Percentiles rank a stretch among this genome's conserved stretches.
These are phyloP conservation scores for Dreissena polymorpha DNA, from an alignment of 1,140 invertebrate genomes.

Conservation along the genomic window DNA sequence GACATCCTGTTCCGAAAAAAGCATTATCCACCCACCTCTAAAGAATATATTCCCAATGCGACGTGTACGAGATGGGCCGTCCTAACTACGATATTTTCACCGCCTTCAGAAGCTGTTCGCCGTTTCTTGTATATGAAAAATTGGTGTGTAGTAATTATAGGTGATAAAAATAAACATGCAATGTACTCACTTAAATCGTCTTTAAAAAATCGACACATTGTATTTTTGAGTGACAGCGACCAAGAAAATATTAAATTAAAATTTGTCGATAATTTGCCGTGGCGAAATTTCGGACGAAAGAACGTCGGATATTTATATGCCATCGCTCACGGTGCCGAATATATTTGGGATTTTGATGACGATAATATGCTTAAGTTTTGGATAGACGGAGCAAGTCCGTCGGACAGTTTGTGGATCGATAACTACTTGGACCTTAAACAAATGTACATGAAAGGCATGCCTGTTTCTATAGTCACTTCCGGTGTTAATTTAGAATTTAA, in stretches of 20 bases:
- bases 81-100: not conserved
- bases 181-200: not conserved
- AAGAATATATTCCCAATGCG: not conserved
- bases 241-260: constrained; percentile 12
- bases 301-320: constrained; percentile 56
- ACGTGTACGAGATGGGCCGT: constrained; percentile 3
- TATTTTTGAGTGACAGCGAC: constrained; percentile 17
- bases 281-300: constrained; percentile 42
- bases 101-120: constrained; percentile 6
- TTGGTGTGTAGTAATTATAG: constrained; percentile 21
- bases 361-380: constrained; percentile 35
- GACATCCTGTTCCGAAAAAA: too few relatives aligned
- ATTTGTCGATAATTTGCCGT: constrained; percentile 32
- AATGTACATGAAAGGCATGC: not conserved
- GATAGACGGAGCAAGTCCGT: constrained; percentile 9
- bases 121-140: not conserved
- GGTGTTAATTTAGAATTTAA: too few relatives aligned
- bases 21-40: not conserved
- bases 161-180: not conserved
- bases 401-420: not conserved
- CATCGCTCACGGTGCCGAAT: constrained; percentile 39
- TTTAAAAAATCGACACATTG: not conserved
- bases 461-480: too few relatives aligned
- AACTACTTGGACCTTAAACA: not conserved
- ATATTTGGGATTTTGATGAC: constrained; percentile 55